These are phyloP conservation scores for Ctenosaura bakeri DNA, from an alignment of 2,797 vertebrate species.

Conservation along the genomic window DNA sequence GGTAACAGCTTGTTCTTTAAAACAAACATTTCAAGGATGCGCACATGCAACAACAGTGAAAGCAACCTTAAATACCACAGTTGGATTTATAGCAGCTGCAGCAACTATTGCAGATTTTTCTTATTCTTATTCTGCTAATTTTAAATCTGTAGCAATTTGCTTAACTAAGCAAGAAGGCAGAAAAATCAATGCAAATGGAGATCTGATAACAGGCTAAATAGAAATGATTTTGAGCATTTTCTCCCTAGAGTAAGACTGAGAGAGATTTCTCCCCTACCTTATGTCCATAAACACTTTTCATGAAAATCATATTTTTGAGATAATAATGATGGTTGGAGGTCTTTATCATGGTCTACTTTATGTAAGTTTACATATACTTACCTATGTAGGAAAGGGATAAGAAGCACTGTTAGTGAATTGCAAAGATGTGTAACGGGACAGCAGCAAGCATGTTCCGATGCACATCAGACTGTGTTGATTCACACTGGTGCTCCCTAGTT, in stretches of 20 bases:
- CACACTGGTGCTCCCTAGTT: too few relatives aligned
- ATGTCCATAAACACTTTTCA: not conserved
- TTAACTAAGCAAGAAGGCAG: slow-evolving; percentile 12
- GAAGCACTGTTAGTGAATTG: too few relatives aligned
- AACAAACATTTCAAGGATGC: slow-evolving; percentile 24
- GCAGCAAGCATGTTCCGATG: too few relatives aligned
- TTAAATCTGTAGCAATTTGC: slow-evolving; percentile 24
- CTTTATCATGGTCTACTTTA: not conserved
- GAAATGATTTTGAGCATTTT: not conserved
- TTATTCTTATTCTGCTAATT: slow-evolving; percentile 14
- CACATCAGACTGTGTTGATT: too few relatives aligned
- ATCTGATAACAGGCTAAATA: not conserved
- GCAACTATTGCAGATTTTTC: not conserved
- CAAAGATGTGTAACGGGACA: too few relatives aligned
- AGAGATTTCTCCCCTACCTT: not conserved
- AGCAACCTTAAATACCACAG: not conserved
- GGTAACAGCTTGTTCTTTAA: slow-evolving; percentile 13
- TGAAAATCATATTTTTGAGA: not conserved
- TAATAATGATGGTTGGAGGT: not conserved
- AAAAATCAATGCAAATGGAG: slow-evolving; percentile 30
- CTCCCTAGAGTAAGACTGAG: not conserved
- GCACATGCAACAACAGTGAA: not conserved
- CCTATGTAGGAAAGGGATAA: too few relatives aligned
- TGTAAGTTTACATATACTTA: too few relatives aligned
- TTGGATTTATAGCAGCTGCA: slow-evolving; percentile 27